Conservation (phyloP, 2,113 vertebrate genomes). For the Atractosteus spatula region DNA sequence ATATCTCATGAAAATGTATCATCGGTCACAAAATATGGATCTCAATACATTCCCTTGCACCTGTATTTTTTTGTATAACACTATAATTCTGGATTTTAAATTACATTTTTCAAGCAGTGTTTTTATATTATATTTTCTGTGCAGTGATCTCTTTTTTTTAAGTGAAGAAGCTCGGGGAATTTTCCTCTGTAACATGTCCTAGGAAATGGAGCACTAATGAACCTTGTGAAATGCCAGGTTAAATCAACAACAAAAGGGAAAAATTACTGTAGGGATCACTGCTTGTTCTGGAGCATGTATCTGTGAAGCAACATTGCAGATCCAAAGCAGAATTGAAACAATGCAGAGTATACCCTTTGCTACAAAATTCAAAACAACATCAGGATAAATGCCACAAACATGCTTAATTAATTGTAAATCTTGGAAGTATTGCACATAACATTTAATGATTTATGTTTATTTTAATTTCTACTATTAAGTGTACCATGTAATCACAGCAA, state of each 20-base stretch:
- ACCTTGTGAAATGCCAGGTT: neutral
- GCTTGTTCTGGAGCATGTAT: neutral
- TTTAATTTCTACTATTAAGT: too few species aligned
- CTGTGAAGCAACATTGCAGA: neutral
- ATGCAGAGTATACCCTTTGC: too few species aligned
- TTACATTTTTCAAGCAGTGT: neutral
- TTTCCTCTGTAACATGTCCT: neutral
- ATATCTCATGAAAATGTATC: too few species aligned
- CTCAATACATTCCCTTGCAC: neutral
- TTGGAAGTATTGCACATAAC: too few species aligned
- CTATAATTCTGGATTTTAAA: conserved; percentile 35
- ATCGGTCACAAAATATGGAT: too few species aligned
- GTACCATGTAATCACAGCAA: conserved; percentile 34
- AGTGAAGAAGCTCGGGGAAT: neutral
- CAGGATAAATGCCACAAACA: too few species aligned
- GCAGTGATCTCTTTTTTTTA: conserved; percentile 1
- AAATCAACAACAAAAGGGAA: neutral
- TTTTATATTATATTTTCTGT: neutral
- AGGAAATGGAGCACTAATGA: too few species aligned
- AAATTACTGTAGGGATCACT: neutral
- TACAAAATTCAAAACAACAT: too few species aligned
- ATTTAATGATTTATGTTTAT: too few species aligned
- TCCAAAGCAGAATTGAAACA: too few species aligned
- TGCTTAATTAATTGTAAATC: too few species aligned
- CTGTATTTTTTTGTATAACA: conserved; percentile 28